Evolutionary conservation across 2,113 vertebrate species (phyloP).

Genomic region (Notothenia rossii): DNA sequence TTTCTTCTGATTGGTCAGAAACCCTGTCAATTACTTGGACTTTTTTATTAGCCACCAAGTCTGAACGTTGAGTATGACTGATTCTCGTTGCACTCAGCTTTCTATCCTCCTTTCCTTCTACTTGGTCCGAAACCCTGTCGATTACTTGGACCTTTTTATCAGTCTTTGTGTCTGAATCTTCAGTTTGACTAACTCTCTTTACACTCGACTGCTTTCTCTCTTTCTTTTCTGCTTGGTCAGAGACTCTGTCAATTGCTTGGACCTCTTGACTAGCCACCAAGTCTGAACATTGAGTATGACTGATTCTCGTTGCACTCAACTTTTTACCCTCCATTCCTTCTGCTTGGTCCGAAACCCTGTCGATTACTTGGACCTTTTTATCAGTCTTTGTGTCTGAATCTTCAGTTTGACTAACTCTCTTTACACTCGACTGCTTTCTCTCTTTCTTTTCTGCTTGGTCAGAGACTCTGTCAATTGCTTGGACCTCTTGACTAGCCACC

Average conservation of each 20-base stretch:
- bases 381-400: no score
- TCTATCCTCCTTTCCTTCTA: constrained; percentile 26
- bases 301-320: constrained; percentile 6
- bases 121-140: constrained; percentile 32
- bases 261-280: not conserved
- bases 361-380: no score
- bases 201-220: not conserved
- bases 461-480: constrained; percentile 11
- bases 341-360: no score
- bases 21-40: constrained; percentile 5
- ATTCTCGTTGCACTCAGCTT: constrained; percentile 9
- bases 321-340: no score
- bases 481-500: not conserved
- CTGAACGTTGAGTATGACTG: constrained; percentile 21
- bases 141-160: constrained; percentile 8
- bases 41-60: not conserved
- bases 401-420: no score
- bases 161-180: no score
- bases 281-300: constrained; percentile 27
- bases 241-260: constrained; percentile 8
- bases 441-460: not conserved
- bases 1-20: constrained; percentile 30
- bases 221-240: constrained; percentile 29
- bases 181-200: no score
- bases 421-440: not conserved